Conservation (phyloP, 2,113 vertebrate genomes). For the Balaenoptera acutorostrata region DNA sequence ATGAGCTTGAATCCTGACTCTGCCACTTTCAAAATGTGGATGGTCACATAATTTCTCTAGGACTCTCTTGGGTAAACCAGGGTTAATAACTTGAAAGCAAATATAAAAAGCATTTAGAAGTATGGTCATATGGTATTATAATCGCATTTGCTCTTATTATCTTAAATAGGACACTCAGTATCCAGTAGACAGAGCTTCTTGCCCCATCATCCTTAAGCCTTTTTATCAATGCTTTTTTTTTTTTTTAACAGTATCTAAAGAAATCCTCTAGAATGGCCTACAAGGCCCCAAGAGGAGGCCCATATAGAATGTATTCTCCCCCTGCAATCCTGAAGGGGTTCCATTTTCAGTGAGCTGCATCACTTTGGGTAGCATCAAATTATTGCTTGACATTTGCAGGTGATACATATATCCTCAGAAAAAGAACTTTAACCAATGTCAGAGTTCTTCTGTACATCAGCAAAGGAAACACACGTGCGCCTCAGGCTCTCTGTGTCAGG, state of each 20-base stretch:
- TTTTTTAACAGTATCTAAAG: neutral
- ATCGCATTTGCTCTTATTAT: neutral
- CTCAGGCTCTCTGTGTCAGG: neutral
- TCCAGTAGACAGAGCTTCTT: neutral
- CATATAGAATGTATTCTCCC: neutral
- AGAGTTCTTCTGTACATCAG: neutral
- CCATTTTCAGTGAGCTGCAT: neutral
- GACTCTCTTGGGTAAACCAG: neutral
- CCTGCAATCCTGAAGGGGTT: neutral
- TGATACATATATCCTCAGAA: neutral
- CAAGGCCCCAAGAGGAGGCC: neutral
- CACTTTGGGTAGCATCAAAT: neutral
- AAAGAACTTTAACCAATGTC: neutral
- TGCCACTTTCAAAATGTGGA: neutral
- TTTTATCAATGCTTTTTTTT: neutral
- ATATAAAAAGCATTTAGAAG: neutral
- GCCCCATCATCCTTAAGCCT: neutral
- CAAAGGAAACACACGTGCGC: neutral
- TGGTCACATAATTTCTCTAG: neutral
- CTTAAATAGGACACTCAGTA: neutral
- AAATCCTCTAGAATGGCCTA: neutral
- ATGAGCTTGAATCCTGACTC: neutral
- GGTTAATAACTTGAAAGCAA: neutral
- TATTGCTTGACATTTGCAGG: conserved; percentile 17
- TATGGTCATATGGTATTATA: neutral